phyloP scores from a whole-genome alignment of 2,797 vertebrate species.

The Notolepis coatsorum region DNA sequence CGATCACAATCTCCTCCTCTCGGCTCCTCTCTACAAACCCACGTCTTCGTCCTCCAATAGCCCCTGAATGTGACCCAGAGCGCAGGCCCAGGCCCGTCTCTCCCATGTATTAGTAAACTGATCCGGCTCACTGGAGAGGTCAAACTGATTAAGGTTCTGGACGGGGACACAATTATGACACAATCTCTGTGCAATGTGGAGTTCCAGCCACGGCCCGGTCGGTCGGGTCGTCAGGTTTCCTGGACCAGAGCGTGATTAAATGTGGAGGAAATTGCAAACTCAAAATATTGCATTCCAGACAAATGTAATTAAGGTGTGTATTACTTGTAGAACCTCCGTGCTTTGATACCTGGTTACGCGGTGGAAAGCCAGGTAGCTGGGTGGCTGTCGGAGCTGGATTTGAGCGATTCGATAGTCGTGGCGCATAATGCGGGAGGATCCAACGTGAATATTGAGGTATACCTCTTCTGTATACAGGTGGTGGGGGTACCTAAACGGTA shows the following conservation, averaged over 20 bases:
- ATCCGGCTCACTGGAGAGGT: constrained; percentile 74
- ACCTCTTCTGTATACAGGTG: not conserved
- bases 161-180: constrained; percentile 81
- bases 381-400: no score
- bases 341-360: constrained; percentile 70
- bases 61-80: constrained; percentile 42
- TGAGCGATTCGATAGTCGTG: no score
- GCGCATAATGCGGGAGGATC: no score
- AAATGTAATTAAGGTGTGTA: constrained; percentile 76
- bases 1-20: not conserved
- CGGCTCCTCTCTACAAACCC: constrained; percentile 13
- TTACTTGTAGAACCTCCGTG: constrained; percentile 54
- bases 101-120: constrained; percentile 72
- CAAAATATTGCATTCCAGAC: constrained; percentile 80
- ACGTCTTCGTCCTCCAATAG: constrained; percentile 27
- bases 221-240: constrained; percentile 68
- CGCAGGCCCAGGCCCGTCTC: constrained; percentile 50
- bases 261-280: constrained; percentile 77
- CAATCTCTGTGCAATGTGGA: constrained; percentile 72
- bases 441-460: not conserved
- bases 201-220: constrained; percentile 41
- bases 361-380: constrained; percentile 52
- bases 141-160: constrained; percentile 82
- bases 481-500: constrained; percentile 23
- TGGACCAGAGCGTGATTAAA: constrained; percentile 70